These are phyloP conservation scores for Heteropelma amictum DNA, from an alignment of 2,888 invertebrate species.

Conservation along the genomic window DNA sequence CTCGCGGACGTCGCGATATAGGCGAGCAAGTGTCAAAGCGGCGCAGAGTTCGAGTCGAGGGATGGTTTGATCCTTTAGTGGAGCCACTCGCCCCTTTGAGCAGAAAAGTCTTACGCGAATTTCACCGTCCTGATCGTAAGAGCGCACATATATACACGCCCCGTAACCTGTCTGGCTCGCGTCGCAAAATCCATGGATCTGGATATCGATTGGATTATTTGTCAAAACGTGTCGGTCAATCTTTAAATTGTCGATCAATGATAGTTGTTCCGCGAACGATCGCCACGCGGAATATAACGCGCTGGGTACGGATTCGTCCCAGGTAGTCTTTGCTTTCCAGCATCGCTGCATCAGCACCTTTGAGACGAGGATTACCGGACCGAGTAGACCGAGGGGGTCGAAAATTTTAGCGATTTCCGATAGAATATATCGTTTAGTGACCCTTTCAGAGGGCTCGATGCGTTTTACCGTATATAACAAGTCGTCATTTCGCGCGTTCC, in stretches of 20 bases:
- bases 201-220: slow-evolving; percentile 14
- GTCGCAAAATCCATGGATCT: slow-evolving; percentile 61
- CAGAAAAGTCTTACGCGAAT: slow-evolving; percentile 52
- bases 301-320: slow-evolving; percentile 14
- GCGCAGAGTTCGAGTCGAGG: slow-evolving; percentile 64
- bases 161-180: too few relatives aligned
- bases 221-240: slow-evolving; percentile 16
- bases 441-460: slow-evolving; percentile 11
- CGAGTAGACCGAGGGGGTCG: slow-evolving; percentile 22
- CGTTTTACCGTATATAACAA: slow-evolving; percentile 33
- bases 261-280: slow-evolving; percentile 12
- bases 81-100: slow-evolving; percentile 65
- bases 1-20: slow-evolving; percentile 25
- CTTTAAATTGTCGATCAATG: slow-evolving; percentile 18
- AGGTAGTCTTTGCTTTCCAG: too few relatives aligned
- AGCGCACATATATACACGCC: slow-evolving; percentile 56
- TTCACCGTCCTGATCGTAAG: slow-evolving; percentile 5
- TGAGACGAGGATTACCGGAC: too few relatives aligned
- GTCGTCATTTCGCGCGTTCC: slow-evolving; percentile 36
- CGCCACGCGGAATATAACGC: slow-evolving; percentile 5
- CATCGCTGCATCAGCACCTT: slow-evolving; percentile 13
- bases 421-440: slow-evolving; percentile 29
- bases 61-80: too few relatives aligned
- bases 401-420: slow-evolving; percentile 28
- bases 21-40: slow-evolving; percentile 54